Base-by-base conservation (phyloP, 2,113 vertebrate genomes). In the Trematomus loennbergii region DNA sequence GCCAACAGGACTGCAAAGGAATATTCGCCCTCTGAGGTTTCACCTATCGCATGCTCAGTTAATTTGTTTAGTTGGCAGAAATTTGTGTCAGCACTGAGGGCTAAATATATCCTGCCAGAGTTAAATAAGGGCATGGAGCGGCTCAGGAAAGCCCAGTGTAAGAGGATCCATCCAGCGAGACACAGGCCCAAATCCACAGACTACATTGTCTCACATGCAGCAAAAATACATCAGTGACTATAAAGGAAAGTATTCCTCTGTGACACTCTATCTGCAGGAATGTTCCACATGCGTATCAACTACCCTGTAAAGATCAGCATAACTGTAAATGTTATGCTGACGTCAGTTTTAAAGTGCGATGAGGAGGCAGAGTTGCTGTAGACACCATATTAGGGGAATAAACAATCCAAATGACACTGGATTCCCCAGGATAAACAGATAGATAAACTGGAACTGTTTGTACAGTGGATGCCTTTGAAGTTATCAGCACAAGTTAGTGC, bases 71-170 rank as follows among this genome's bases (percentile, higher is more conserved):
- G 91, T 85, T 94, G 92, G 92, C 93, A 95, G 88, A 95, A 94
- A 88, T 91, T 76, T 79, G 86, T 87, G 90, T 94, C 91, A 91
- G 92, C 93, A 87, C 81, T 60, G 85, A 5, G 81, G 59, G 89
- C 93, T 95, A 95, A 95, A 95, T 94, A 94, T 95, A 95, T 84
- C 92, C 80, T 40, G 1, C 46, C 75, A 73, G 91, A 88, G 94
- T 94, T 95, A 95, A 95, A 95, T 95, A 95, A 94, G 93, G 94
- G 92, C 93, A 94, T 94, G 36, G 74, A 89, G 90, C 84, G 18
- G 90, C 89, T 88, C 91, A 94, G 94, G 93, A 93, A 94, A 95
- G 91, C 94, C 94, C 91, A 68, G 5, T 87, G 95, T 91, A 94
- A 96, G 91, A 87, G 48, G 93, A 94, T 88, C 91, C 87, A 83